Base-by-base conservation (phyloP, 2,888 invertebrate species). In the Caenorhabditis sulstoni region DNA sequence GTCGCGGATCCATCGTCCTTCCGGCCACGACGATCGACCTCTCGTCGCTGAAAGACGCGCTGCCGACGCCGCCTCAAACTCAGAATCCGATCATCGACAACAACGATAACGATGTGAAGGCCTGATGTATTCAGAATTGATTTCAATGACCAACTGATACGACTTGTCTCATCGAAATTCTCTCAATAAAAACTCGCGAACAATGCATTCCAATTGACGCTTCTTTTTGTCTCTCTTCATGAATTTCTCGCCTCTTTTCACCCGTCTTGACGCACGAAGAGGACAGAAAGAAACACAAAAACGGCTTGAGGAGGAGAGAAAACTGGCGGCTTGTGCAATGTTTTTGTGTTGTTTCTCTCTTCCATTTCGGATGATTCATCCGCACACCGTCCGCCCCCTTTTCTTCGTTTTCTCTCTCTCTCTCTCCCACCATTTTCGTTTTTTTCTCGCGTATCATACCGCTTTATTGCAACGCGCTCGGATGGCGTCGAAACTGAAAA, bases 1-100 rank as follows among this genome's bases (percentile, higher is more conserved):
- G 79, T 23, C 74, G 79, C 7, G 74, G 74, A 44, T 79, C 79
- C 11, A 65, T 79, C 16, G 53, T 79, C 9, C 74, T 79, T 14
- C 79, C 79, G 11, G 79, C 79, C 11, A 75, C 74, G 0, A 79
- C 79, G 29, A 53, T 79, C 16, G 79, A 79, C 45, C 41, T 79
- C 16, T 67, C 79, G 1, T 3, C 41, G 3, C 45, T 79, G 45
- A 74, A 79, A 58, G 67, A 73, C 29, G 73, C 73, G n/a, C 68
- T 79, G 12, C 79, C 79, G 16, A 65, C 76, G 23, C 64, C 68
- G 18, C 64, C 64, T 3, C 59, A 66, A 11, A 61, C 64, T 3
- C 59, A 66, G n/a, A 61, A 67, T 53, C 52, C 29, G 29, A 3
- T 7, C 4, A 29, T 58, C 41, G 37, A 55, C 50, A 59, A 53